Evolutionary conservation across 1,140 invertebrate genomes (phyloP).

Genomic region (Lordiphosa stackelbergi): DNA sequence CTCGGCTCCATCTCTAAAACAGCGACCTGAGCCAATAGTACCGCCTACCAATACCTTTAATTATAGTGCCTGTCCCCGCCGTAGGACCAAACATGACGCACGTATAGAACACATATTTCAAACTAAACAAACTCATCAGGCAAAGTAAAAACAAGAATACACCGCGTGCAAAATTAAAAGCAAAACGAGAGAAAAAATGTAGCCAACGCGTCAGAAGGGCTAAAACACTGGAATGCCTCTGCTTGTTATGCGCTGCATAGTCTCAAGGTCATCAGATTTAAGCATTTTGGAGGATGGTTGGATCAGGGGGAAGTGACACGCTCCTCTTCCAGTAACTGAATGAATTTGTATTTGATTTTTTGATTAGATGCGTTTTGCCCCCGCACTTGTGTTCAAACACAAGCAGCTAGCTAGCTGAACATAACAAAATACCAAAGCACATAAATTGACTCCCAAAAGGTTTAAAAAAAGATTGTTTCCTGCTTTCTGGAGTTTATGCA

Average conservation of each 20-base stretch:
- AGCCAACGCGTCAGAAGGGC: constrained; percentile 36
- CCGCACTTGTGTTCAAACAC: too few relatives aligned
- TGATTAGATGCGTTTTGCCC: too few relatives aligned
- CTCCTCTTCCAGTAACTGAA: too few relatives aligned
- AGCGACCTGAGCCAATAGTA: constrained; percentile 58
- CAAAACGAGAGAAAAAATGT: constrained; percentile 60
- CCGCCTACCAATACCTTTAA: constrained; percentile 74
- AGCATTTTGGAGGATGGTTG: not conserved
- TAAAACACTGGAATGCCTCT: constrained; percentile 16
- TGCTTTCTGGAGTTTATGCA: too few relatives aligned
- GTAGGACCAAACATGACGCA: constrained; percentile 65
- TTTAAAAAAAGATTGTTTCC: too few relatives aligned
- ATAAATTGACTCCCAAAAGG: too few relatives aligned
- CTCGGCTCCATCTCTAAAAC: constrained; percentile 16
- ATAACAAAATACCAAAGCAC: too few relatives aligned
- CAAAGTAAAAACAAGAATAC: constrained; percentile 4
- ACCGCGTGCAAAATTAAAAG: constrained; percentile 70
- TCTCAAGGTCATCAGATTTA: constrained; percentile 51
- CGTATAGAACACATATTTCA: constrained; percentile 76
- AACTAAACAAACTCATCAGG: constrained; percentile 75
- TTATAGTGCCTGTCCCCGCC: constrained; percentile 55
- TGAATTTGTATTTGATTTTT: too few relatives aligned
- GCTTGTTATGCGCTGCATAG: constrained; percentile 35
- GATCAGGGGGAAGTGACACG: too few relatives aligned
- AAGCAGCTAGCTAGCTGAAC: too few relatives aligned